Base-by-base conservation (phyloP, 2,888 invertebrate species). In the Thalpophila matura region DNA sequence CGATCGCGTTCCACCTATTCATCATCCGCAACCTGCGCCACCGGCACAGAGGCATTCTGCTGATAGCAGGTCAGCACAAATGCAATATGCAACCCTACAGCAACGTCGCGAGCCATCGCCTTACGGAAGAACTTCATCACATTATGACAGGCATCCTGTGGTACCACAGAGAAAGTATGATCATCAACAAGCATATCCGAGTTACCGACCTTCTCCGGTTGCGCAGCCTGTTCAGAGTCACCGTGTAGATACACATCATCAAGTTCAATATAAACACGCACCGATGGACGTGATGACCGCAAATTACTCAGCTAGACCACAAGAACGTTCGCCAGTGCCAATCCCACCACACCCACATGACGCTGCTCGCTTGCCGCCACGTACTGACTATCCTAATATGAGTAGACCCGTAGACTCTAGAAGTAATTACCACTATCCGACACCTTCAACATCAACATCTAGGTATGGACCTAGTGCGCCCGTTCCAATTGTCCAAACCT, bases 1-100 rank as follows among this genome's bases (percentile, higher is more conserved):
- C 61, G 95, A 95, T 77, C 90, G 95, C 5, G 94, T 94, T 57
- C 95, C 95, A 55, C 95, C 95, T 20, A 94, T 95, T 80, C 93
- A 94, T 74, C 94, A 95, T 74, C 94, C 94, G 37, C 91, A 89
- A 67, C 67, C 85, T 33, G 79, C 82, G 9, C 83, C 87, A 35
- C 68, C 88, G n/a, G 64, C 84, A n/a, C 92, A 90, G 68, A 87
- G 91, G 47, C 81, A 88, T 14, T 60, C 84, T 26, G 49, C 86
- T 12, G 94, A 92, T 54, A 85, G 84, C 59, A 88, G 92, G 14
- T 76, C 90, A 9, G 62, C 88, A 18, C 91, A 89, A 61, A 80
- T 86, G 14, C 72, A 72, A 70, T 94, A 93, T 67, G 74, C 89
- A 57, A 76, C 89, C 10, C 68, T 90, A 50, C 87, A 87, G 29